Evolutionary conservation across 2,888 invertebrate genomes (phyloP).

Genomic region (Dascillus cervinus): DNA sequence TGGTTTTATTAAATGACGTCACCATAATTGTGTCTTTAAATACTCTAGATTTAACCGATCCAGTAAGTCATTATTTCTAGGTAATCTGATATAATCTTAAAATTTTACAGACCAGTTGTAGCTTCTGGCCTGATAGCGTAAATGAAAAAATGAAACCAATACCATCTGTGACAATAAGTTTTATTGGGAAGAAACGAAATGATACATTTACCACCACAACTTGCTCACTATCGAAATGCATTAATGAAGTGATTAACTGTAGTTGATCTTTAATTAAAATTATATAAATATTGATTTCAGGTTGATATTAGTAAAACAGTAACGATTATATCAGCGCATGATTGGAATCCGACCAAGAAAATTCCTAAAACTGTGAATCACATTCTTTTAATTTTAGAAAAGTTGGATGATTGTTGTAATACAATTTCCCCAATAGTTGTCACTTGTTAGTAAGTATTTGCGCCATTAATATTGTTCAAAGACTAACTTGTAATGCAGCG

Average conservation of each 20-base stretch:
- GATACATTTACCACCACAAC: slow-evolving; percentile 9
- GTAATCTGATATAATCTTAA: neutral
- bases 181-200: slow-evolving; percentile 13
- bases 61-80: slow-evolving; percentile 1
- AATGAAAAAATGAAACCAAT: slow-evolving; percentile 23
- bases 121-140: slow-evolving; percentile 23
- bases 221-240: slow-evolving; percentile 11
- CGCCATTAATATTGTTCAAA: slow-evolving; percentile 3
- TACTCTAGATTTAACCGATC: slow-evolving; percentile 25
- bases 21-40: slow-evolving; percentile 33
- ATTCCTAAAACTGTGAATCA: slow-evolving; percentile 22
- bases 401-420: slow-evolving; percentile 25
- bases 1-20: slow-evolving; percentile 33
- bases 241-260: slow-evolving; percentile 5
- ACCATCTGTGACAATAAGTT: slow-evolving; percentile 24
- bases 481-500: slow-evolving; percentile 27
- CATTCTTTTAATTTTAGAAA: slow-evolving; percentile 29
- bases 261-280: neutral
- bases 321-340: slow-evolving; percentile 12
- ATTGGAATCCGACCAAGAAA: slow-evolving; percentile 23
- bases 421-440: slow-evolving; percentile 26
- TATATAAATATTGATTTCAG: too few relatives aligned
- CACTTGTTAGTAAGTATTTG: slow-evolving; percentile 31
- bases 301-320: slow-evolving; percentile 4
- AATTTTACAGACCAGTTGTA: slow-evolving; percentile 26